These are phyloP conservation scores for Amphipoea lucens DNA, from an alignment of 2,888 invertebrate species.

Conservation along the genomic window DNA sequence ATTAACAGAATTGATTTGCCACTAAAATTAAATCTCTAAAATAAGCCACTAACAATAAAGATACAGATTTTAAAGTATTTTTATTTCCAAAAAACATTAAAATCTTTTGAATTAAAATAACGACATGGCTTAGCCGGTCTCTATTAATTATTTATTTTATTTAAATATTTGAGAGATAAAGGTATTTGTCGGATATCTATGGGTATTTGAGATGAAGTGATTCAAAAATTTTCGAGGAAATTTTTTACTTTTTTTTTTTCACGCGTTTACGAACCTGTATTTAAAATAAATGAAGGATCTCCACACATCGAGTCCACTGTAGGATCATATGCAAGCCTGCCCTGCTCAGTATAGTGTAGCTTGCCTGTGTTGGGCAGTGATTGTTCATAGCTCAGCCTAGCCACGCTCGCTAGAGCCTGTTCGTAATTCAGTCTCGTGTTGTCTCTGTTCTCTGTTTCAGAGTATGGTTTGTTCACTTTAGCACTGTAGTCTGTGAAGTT, in stretches of 20 bases:
- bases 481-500: slow-evolving; percentile 88
- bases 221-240: not conserved
- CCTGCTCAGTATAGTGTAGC: slow-evolving; percentile 83
- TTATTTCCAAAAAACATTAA: not conserved
- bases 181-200: no score
- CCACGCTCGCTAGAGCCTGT: slow-evolving; percentile 81
- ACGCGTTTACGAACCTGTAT: slow-evolving; percentile 77
- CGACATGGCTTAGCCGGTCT: not conserved
- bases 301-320: slow-evolving; percentile 81
- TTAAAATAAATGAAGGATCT: slow-evolving; percentile 82
- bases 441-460: slow-evolving; percentile 80
- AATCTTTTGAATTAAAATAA: slow-evolving; percentile 5
- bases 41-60: slow-evolving; percentile 13
- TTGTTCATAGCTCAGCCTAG: slow-evolving; percentile 84
- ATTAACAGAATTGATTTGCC: not conserved
- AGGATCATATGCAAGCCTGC: slow-evolving; percentile 83
- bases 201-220: not conserved
- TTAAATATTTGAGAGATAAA: not conserved
- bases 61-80: slow-evolving; percentile 9
- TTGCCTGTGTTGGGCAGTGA: slow-evolving; percentile 79
- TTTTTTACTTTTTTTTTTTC: not conserved
- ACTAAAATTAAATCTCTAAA: slow-evolving; percentile 23
- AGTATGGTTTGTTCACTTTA: slow-evolving; percentile 85
- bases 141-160: not conserved
- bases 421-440: slow-evolving; percentile 83